Evolutionary conservation across 2,797 vertebrate species (phyloP).

Genomic region (Lycodopsis pacificus): DNA sequence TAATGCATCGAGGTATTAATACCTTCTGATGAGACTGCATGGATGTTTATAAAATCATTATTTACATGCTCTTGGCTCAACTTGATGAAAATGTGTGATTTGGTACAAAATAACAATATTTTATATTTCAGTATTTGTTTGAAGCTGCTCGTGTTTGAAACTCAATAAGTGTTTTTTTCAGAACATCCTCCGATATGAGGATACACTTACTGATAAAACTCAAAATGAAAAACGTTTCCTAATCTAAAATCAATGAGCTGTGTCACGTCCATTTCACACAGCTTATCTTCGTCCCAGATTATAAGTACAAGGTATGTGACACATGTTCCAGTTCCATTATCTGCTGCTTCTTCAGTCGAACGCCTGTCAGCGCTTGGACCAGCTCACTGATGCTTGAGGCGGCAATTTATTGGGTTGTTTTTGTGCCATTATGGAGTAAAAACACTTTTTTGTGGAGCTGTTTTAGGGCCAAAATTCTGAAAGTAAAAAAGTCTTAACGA

Average conservation of each 20-base stretch:
- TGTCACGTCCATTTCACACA: constrained; percentile 47
- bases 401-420: neutral
- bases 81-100: neutral
- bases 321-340: neutral
- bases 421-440: neutral
- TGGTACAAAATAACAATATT: neutral
- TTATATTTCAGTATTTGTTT: neutral
- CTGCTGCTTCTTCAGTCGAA: constrained; percentile 16
- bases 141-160: neutral
- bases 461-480: constrained; percentile 8
- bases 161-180: neutral
- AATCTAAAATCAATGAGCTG: constrained; percentile 15
- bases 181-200: neutral
- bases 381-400: constrained; percentile 5
- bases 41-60: neutral
- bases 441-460: neutral
- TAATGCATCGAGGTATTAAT: neutral
- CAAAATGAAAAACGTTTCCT: neutral
- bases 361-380: constrained; percentile 13
- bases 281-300: constrained; percentile 47
- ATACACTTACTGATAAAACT: neutral
- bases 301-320: constrained; percentile 57
- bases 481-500: neutral
- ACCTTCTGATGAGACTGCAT: neutral
- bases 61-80: neutral